Base-by-base conservation (phyloP, 2,113 vertebrate genomes). In the Todiramphus chloris region DNA sequence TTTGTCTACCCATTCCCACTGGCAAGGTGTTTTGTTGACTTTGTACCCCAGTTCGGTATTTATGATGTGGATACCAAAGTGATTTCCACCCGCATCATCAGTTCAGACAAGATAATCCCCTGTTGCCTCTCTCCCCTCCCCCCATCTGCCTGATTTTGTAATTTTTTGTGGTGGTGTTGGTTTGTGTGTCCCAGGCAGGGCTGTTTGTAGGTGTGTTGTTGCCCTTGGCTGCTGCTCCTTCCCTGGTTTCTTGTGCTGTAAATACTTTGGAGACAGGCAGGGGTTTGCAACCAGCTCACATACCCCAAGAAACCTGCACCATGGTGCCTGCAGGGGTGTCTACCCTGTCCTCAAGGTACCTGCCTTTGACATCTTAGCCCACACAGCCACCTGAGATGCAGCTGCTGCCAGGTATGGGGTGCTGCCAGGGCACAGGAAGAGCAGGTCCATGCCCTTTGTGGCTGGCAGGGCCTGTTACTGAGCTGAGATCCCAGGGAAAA, bases 261-360 rank as follows among this genome's bases (percentile, higher is more conserved):
- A 43, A 11, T 33, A 19, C 5, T 11, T 43, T 41, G 8, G 27
- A 63, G 18, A 30, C 17, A 19, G 27, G 69, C 33, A 39, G 43
- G 30, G 18, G 10, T 31, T 24, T 31, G 33, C 43, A n/a, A 18
- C 16, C 30, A 27, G 55, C 43, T 48, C 33, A 37, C 51, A 16
- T 16, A 5, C 27, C 55, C 44, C 2, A 39, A 3, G 0, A 2
- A 44, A 55, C 20, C 37, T 25, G 4, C 7, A 9, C 44, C 73
- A 50, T 37, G 35, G 16, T 72, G 43, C 39, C 53, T 68, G 46
- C 51, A 17, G 28, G 39, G 30, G 1, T 21, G 21, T 21, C 74
- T 60, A 37, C 28, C 17, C 39, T 63, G 28, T 24, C 39, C 46
- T 20, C 51, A 3, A 15, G 19, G 33, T 24, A 27, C 44, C 39